Evolutionary conservation across 2,888 invertebrate genomes (phyloP), one percentile per base, ranked within the genome.

Genomic region (Laothoe populi): DNA sequence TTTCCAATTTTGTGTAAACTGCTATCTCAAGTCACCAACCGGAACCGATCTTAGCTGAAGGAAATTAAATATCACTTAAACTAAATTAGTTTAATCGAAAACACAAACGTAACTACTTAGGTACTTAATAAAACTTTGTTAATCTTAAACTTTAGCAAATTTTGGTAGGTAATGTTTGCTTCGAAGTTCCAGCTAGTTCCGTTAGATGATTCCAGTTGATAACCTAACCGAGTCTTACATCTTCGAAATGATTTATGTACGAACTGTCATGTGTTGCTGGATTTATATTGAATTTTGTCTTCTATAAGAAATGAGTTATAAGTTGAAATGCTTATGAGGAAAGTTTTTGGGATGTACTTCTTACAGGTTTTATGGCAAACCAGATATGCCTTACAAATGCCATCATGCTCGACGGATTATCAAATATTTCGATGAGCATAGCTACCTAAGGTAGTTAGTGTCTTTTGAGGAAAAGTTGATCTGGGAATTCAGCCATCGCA

Each of bases 61-160:
- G 10, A 8, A 16, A 31, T 31, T 10, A 11, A 10, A 35, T 19
- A 31, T 31, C 0, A 19, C 16, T 16, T 44, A 44, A 16, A 19
- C 11, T 53, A 21, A 53, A 53, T 53, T 48, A 48, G 23, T 48
- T 48, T 48, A 48, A 48, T 53, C 19, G 35, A 53, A 46, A 53
- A 53, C 53, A 11, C 8, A 35, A 35, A 53, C 53, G 1, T 35
- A 49, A 49, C 49, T 53, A 53, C 35, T 53, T 35, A 35, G 8
- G 19, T 53, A 24, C 45, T 21, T 45, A 31, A 31, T 31, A 49
- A 49, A 49, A 49, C 49, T 49, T 49, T 49, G 16, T 31, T 31
- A 49, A 49, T 35, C 35, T 35, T 53, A 19, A 53, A 53, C 4
- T 53, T 53, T 19, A 53, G 11, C 53, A 19, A 53, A 53, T 53